phyloP scores from a whole-genome alignment of 2,888 invertebrate genomes.

The Lasioglossum figueresi region DNA sequence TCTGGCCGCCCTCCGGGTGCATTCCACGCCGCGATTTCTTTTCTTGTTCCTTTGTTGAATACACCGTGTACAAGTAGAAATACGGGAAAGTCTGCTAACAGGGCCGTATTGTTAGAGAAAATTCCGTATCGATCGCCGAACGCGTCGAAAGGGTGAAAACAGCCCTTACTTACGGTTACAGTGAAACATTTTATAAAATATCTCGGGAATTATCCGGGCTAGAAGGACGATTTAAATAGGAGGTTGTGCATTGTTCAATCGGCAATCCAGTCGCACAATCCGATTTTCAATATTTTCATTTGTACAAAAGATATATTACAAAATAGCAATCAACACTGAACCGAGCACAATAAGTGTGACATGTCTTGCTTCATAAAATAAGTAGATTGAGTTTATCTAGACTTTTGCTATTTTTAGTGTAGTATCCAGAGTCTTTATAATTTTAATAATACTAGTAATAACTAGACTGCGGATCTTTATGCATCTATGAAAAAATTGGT shows the following conservation, averaged over 20 bases:
- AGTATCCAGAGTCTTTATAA: background rate
- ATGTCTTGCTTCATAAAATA: too few species aligned
- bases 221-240: background rate
- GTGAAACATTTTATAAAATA: background rate
- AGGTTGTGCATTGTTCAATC: background rate
- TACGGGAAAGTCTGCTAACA: constrained; percentile 33
- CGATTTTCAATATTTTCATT: background rate
- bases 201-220: background rate
- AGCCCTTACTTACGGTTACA: background rate
- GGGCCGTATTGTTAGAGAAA: background rate
- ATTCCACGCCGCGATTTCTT: background rate
- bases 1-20: background rate
- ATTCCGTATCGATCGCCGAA: background rate
- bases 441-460: background rate
- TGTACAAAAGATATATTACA: background rate
- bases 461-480: too few species aligned
- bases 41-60: background rate
- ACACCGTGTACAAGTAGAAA: constrained; percentile 14
- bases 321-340: too few species aligned
- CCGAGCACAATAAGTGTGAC: too few species aligned
- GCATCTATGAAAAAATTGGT: too few species aligned
- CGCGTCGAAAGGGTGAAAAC: background rate
- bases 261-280: background rate
- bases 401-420: background rate
- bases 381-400: background rate